These are phyloP conservation scores for Drosophila mayaguana DNA, from an alignment of 2,888 invertebrate species.

Conservation along the genomic window DNA sequence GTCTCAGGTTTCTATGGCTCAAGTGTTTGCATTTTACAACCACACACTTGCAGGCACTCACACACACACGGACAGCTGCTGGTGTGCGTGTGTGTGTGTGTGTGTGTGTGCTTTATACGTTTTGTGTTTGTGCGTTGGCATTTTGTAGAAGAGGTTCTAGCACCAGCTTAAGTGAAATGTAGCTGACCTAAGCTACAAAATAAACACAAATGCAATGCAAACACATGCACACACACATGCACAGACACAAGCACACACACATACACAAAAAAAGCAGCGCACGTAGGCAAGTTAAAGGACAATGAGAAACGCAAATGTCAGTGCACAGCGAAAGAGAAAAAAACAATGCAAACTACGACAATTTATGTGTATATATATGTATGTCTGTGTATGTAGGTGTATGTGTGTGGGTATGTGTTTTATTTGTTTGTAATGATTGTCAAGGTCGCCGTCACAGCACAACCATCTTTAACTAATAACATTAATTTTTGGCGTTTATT, in stretches of 20 bases:
- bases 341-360: background rate
- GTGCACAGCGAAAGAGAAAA: slow-evolving; percentile 26
- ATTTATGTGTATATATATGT: background rate
- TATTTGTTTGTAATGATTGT: slow-evolving; percentile 26
- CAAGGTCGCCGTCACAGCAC: slow-evolving; percentile 46
- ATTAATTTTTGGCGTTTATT: slow-evolving; percentile 44
- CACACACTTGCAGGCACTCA: slow-evolving; percentile 53
- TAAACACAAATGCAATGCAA: slow-evolving; percentile 68
- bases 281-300: slow-evolving; percentile 39
- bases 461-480: slow-evolving; percentile 52
- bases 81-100: slow-evolving; percentile 23
- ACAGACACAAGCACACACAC: background rate
- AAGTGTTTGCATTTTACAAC: slow-evolving; percentile 79
- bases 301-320: slow-evolving; percentile 58
- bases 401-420: slow-evolving; percentile 4
- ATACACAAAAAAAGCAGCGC: slow-evolving; percentile 13
- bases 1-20: slow-evolving; percentile 60
- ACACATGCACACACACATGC: slow-evolving; percentile 22
- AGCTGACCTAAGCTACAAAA: slow-evolving; percentile 82
- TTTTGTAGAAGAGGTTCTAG: slow-evolving; percentile 58
- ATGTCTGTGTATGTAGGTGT: background rate
- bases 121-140: slow-evolving; percentile 63
- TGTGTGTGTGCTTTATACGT: slow-evolving; percentile 25
- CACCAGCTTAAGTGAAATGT: slow-evolving; percentile 80
- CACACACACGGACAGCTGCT: slow-evolving; percentile 11